Evolutionary conservation across 1,140 invertebrate genomes (phyloP), one percentile per base, ranked within the genome.

Genomic region (Diabrotica undecimpunctata): DNA sequence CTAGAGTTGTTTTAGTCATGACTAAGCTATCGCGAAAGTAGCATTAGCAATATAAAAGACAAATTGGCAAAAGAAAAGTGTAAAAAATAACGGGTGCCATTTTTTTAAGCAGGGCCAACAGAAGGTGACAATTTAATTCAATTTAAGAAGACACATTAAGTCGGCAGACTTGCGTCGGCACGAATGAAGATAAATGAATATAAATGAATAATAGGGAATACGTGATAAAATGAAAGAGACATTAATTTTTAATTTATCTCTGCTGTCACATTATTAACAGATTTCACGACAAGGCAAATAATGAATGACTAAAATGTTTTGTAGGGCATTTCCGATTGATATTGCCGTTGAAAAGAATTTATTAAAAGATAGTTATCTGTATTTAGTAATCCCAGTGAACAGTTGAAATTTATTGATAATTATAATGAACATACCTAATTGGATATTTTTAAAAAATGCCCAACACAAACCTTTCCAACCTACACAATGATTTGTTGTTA

Each of bases 121-220:
- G 37, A 57, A 57, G 25, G 55, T 37, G 55, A 57, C 37, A 12
- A 57, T 57, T 57, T 37, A 57, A 57, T 57, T 57, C 7, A 41
- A 41, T 57, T 57, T 57, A 36, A 37, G 55, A 38, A 38, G 37
- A 57, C 55, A 57, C 55, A 57, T 38, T 57, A 57, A 57, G 25
- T 57, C 35, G 55, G 38, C 55, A 57, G 55, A 57, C 55, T 37
- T 38, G 25, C 55, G 25, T 38, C 37, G n/a, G 37, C 55, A 37
- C 11, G 55, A 57, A 57, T 37, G 25, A 57, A 57, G 55, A 57
- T 57, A 37, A 37, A 57, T 57, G 55, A 37, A 12, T 37, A 57
- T 37, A 57, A 57, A 57, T 57, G 55, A 57, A 57, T 57, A 57
- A 57, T 37, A 57, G 55, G 37, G 12, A 13, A 57, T 38, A 37